Percentiles rank a stretch among this genome's conserved stretches.
These are phyloP conservation scores for Mystacornis crossleyi DNA, from an alignment of 2,113 vertebrate genomes.

Conservation along the genomic window DNA sequence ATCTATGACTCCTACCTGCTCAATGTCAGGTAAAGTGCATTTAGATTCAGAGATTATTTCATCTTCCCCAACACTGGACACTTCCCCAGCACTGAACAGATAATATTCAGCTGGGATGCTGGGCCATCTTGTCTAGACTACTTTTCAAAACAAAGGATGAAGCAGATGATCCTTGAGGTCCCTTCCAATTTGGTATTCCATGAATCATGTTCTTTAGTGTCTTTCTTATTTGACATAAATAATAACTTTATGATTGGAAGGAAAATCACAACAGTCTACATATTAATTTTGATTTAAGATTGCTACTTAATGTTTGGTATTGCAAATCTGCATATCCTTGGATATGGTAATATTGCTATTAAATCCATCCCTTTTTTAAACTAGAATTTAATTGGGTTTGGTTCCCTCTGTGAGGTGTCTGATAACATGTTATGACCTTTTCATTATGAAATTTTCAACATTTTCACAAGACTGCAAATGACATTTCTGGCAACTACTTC, in stretches of 20 bases:
- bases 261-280: accelerated
- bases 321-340: not conserved
- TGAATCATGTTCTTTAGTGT: not conserved
- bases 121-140: not conserved
- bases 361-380: not conserved
- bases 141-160: not conserved
- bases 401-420: not conserved
- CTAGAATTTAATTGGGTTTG: not conserved
- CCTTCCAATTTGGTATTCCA: not conserved
- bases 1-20: not conserved
- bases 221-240: not conserved
- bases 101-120: not conserved
- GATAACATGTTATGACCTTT: conserved; percentile 32
- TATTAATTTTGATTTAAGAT: not conserved
- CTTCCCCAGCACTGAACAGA: not conserved
- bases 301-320: not conserved
- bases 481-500: not conserved
- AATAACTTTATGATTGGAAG: not conserved
- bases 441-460: not conserved
- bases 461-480: not conserved
- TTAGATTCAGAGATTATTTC: not conserved
- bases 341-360: not conserved
- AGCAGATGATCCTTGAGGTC: not conserved
- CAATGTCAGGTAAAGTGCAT: not conserved
- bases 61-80: not conserved